phyloP scores from a whole-genome alignment of 2,797 vertebrate genomes.

The Brotula barbata region DNA sequence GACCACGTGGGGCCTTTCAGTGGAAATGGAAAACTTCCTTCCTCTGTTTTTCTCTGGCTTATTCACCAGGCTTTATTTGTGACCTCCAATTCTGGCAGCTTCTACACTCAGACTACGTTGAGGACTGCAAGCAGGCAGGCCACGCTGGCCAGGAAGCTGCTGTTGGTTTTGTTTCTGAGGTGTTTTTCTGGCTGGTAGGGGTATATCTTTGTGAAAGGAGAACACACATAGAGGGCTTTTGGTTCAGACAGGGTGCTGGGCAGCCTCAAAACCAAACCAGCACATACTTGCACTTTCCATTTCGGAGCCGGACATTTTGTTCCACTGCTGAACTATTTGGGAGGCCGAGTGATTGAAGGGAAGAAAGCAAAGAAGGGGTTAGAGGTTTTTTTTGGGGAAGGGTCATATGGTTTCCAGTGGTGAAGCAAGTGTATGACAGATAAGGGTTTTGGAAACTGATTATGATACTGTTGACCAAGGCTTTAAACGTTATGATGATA shows the following conservation, averaged over 20 bases:
- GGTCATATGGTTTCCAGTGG: conserved; percentile 61
- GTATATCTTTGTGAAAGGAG: conserved; percentile 64
- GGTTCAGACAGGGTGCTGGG: conserved; percentile 54
- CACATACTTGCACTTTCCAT: conserved; percentile 71
- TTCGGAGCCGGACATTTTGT: conserved; percentile 82
- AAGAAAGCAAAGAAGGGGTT: conserved; percentile 28
- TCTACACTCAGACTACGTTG: conserved; percentile 27
- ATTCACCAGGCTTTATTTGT: conserved; percentile 55
- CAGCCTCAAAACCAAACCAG: conserved; percentile 59
- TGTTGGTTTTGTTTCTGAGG: conserved; percentile 56
- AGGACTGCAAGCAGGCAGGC: conserved; percentile 9
- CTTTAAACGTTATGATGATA: not conserved
- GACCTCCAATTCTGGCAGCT: conserved; percentile 46
- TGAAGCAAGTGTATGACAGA: conserved; percentile 17
- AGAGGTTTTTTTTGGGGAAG: conserved; percentile 48
- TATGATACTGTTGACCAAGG: not conserved
- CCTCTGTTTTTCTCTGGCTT: conserved; percentile 48
- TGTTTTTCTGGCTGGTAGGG: conserved; percentile 37
- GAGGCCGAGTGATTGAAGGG: conserved; percentile 36
- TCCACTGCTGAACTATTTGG: conserved; percentile 76
- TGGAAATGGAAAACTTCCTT: conserved; percentile 63
- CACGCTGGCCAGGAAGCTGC: conserved; percentile 33
- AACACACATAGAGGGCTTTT: conserved; percentile 73
- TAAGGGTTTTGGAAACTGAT: conserved; percentile 13
- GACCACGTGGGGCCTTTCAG: conserved; percentile 36